Evolutionary conservation across 2,888 invertebrate genomes (phyloP).

Genomic region (Drosophila niveifrons): DNA sequence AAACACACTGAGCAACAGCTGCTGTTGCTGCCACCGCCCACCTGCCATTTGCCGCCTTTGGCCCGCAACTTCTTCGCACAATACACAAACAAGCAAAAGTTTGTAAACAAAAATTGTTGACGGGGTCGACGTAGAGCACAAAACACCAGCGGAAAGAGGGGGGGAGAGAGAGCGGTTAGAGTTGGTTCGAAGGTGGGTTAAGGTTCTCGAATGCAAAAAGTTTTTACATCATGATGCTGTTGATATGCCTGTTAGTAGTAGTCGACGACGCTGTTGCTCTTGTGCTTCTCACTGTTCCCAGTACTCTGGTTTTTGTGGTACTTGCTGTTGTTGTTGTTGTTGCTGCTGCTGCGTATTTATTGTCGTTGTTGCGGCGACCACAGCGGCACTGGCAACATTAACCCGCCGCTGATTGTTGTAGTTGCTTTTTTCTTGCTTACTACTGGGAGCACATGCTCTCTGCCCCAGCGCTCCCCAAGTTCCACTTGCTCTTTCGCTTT

Average conservation of each 20-base stretch:
- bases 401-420: constrained; percentile 42
- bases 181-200: constrained; percentile 56
- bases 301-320: constrained; percentile 16
- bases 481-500: constrained; percentile 13
- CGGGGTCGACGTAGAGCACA: constrained; percentile 47
- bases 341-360: constrained; percentile 69
- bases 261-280: constrained; percentile 38
- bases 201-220: constrained; percentile 65
- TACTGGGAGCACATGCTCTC: constrained; percentile 26
- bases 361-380: constrained; percentile 67
- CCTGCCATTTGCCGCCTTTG: constrained; percentile 40
- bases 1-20: constrained; percentile 51
- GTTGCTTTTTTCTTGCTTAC: constrained; percentile 27
- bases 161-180: constrained; percentile 17
- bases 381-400: constrained; percentile 53
- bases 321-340: constrained; percentile 21
- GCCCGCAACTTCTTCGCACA: constrained; percentile 48
- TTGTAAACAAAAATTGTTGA: constrained; percentile 82
- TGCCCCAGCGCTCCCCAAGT: constrained; percentile 7
- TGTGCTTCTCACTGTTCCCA: constrained; percentile 15
- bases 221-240: constrained; percentile 82
- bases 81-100: constrained; percentile 80
- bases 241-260: constrained; percentile 69
- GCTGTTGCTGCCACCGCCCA: constrained; percentile 35
- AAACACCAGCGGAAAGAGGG: neutral